phyloP scores from a whole-genome alignment of 2,113 vertebrate species.

The Halcyon malimbica region DNA sequence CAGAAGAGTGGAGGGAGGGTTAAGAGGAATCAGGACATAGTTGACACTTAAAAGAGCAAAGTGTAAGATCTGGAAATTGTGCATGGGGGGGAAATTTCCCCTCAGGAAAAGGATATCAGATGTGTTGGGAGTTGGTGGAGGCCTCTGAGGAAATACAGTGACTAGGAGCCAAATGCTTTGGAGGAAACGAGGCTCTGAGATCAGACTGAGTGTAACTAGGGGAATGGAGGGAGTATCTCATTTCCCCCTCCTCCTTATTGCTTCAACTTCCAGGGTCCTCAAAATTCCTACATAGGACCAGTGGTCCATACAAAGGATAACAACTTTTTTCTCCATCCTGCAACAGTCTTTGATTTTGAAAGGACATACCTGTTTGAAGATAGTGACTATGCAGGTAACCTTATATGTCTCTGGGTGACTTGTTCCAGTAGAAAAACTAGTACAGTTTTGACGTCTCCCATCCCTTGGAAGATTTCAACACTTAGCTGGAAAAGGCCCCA shows the following conservation, averaged over 20 bases:
- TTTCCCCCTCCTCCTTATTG: not conserved
- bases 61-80: not conserved
- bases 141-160: not conserved
- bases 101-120: not conserved
- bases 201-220: not conserved
- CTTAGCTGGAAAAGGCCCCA: not conserved
- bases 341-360: not conserved
- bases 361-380: not conserved
- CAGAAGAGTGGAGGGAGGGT: not conserved
- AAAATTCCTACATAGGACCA: not conserved
- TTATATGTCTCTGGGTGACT: not conserved
- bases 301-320: not conserved
- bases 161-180: not conserved
- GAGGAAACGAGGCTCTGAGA: not conserved
- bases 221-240: not conserved
- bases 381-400: not conserved
- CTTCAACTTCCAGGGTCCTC: not conserved
- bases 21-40: not conserved
- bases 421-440: not conserved
- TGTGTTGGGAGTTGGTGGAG: not conserved
- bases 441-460: not conserved
- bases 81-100: not conserved
- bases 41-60: accelerated
- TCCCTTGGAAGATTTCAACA: not conserved
- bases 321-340: not conserved